Evolutionary conservation across 2,888 invertebrate species (phyloP), one percentile per base, ranked within the genome.

Genomic region (Andricus quercusramuli): DNA sequence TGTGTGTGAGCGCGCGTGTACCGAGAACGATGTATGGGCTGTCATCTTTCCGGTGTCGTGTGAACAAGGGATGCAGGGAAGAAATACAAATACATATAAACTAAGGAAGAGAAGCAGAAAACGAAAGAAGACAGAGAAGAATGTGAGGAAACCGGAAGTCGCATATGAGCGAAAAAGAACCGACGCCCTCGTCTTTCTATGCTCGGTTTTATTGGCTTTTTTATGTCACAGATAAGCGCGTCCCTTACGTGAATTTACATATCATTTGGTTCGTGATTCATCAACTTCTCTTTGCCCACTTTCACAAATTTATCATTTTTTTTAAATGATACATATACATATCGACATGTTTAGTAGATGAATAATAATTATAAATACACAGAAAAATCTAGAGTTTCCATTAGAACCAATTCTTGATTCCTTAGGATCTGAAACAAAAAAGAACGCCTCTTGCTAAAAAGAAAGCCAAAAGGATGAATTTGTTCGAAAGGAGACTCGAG

Each of bases 241-340:
- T 84, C 86, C 86, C 89, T 88, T 89, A 87, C 87, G 87, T 85
- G 89, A 90, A 90, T 91, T 90, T 90, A 88, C 90, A 89, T 90
- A 86, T 84, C 86, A 86, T 86, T 88, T 88, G 87, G 82, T 87
- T 86, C 86, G 85, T 89, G 88, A 90, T 90, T 90, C 89, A 88
- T 86, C 79, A 86, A 74, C 56, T 56, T 37, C 22, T 51, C 9
- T 47, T 51, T 51, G 47, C 68, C 80, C 68, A 64, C 70, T 82
- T 68, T 47, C 47, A 3, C 29, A 47, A 70, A 29, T 68, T 68
- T 44, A 56, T 56, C n/a, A n/a, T 56, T 56, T 56, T 56, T n/a
- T 17, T 5, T 17, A 47, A 47, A 47, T 17, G 6, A 17, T 47
- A 5, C 47, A 17, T 17, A 47, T 15, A 17, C 17, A 44, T 15